These are phyloP conservation scores for Leptinotarsa lineolata DNA, from an alignment of 1,140 invertebrate species.

Conservation along the genomic window DNA sequence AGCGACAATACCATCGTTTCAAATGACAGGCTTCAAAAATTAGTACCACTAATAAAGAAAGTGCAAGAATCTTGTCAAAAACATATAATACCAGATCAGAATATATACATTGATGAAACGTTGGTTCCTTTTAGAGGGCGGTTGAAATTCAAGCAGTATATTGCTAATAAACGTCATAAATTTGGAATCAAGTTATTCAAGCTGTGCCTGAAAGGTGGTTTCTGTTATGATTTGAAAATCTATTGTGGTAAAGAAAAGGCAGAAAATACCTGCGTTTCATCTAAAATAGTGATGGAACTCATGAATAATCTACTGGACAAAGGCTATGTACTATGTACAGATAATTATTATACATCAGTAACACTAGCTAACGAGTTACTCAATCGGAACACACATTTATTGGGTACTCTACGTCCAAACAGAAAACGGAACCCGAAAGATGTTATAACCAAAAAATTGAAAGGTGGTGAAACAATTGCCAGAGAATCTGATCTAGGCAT, in stretches of 20 bases:
- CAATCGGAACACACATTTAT: slow-evolving; percentile 56
- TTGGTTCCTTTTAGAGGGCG: slow-evolving; percentile 49
- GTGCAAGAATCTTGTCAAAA: slow-evolving; percentile 46
- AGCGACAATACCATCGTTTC: slow-evolving; percentile 37
- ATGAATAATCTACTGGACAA: slow-evolving; percentile 29
- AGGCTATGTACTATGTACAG: slow-evolving; percentile 25
- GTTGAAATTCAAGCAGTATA: slow-evolving; percentile 30
- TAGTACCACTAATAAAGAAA: slow-evolving; percentile 43
- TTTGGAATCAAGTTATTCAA: slow-evolving; percentile 54
- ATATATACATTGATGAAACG: slow-evolving; percentile 50
- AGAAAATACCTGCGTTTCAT: neutral
- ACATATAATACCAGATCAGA: neutral
- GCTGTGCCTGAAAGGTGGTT: slow-evolving; percentile 45
- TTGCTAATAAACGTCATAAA: slow-evolving; percentile 33
- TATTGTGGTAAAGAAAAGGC: slow-evolving; percentile 46
- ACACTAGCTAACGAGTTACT: slow-evolving; percentile 53
- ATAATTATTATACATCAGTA: slow-evolving; percentile 25
- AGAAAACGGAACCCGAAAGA: slow-evolving; percentile 23
- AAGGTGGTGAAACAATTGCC: slow-evolving; percentile 12
- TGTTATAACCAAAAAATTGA: slow-evolving; percentile 22
- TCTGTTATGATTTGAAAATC: slow-evolving; percentile 49
- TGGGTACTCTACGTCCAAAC: slow-evolving; percentile 55
- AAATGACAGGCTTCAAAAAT: slow-evolving; percentile 49
- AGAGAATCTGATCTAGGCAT: slow-evolving; percentile 30
- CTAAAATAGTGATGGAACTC: slow-evolving; percentile 20